phyloP scores from a whole-genome alignment of 37 sponge, comb jelly and placozoan genomes.

The Crambe crambe region DNA sequence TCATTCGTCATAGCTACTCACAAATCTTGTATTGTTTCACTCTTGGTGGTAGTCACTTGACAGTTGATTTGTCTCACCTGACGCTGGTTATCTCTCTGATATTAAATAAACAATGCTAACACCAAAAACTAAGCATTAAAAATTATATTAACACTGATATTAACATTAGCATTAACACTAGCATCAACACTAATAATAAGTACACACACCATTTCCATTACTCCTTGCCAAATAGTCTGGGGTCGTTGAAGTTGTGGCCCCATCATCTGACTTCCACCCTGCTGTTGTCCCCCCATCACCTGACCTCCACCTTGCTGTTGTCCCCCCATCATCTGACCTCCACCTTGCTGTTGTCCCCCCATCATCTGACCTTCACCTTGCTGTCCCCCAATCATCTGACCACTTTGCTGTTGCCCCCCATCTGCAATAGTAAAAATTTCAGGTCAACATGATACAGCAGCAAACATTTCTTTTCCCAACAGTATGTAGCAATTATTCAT shows the following conservation, averaged over 20 bases:
- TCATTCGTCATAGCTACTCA: neutral
- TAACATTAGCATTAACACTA: neutral
- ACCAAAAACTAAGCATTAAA: neutral
- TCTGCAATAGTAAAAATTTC: no score
- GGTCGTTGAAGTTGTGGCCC: neutral
- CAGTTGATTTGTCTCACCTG: conserved; percentile 39
- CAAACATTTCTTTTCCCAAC: no score
- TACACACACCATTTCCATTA: conserved; percentile 31
- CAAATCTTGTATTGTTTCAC: conserved; percentile 30
- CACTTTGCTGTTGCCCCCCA: no score
- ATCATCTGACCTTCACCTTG: conserved; percentile 2
- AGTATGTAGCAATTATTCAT: no score
- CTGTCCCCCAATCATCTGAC: neutral
- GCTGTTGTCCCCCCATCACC: no score
- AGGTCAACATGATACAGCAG: no score
- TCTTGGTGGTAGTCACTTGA: conserved; percentile 8
- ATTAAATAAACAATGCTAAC: no score
- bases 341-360: neutral
- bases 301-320: conserved; percentile 19
- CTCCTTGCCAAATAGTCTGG: no score
- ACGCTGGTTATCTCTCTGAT: conserved; percentile 13
- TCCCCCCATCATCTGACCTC: neutral
- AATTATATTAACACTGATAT: neutral
- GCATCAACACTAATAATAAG: neutral
- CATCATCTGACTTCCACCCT: neutral